phyloP scores from a whole-genome alignment of 1,140 invertebrate genomes.

The Drosophila azteca region DNA sequence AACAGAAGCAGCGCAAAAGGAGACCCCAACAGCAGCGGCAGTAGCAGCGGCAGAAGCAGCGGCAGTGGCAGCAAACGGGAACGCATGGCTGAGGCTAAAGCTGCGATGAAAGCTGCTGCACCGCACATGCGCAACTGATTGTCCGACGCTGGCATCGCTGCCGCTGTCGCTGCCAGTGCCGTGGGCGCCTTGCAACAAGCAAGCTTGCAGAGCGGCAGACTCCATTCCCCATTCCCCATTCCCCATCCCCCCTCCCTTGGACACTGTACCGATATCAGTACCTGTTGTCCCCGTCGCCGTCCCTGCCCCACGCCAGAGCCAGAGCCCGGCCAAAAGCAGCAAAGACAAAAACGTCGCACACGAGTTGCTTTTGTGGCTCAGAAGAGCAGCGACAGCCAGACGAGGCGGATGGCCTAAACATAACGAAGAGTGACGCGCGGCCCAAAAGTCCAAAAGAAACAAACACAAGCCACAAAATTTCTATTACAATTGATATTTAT shows the following conservation, averaged over 20 bases:
- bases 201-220: slow-evolving; percentile 11
- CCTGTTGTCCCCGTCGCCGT: too few species aligned
- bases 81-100: slow-evolving; percentile 6
- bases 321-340: slow-evolving; percentile 11
- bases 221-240: too few species aligned
- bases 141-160: too few species aligned
- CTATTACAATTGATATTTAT: slow-evolving; percentile 39
- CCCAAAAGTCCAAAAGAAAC: slow-evolving; percentile 4
- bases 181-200: slow-evolving; percentile 51
- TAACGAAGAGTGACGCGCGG: slow-evolving; percentile 31
- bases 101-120: slow-evolving; percentile 7
- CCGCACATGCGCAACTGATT: slow-evolving; percentile 31
- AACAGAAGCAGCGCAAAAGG: slow-evolving; percentile 8
- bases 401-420: slow-evolving; percentile 67
- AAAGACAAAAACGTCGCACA: slow-evolving; percentile 74
- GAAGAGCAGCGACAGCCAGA: slow-evolving; percentile 80
- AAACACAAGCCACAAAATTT: slow-evolving; percentile 9
- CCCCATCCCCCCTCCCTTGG: too few species aligned
- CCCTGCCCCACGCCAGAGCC: too few species aligned
- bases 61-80: slow-evolving; percentile 1
- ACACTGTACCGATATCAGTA: too few species aligned
- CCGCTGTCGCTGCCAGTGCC: background rate
- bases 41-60: background rate
- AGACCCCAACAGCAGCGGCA: slow-evolving; percentile 1
- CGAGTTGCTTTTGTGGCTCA: slow-evolving; percentile 73